Evolutionary conservation across 2,797 vertebrate species (phyloP).

Genomic region (Sebastes melanostomus): DNA sequence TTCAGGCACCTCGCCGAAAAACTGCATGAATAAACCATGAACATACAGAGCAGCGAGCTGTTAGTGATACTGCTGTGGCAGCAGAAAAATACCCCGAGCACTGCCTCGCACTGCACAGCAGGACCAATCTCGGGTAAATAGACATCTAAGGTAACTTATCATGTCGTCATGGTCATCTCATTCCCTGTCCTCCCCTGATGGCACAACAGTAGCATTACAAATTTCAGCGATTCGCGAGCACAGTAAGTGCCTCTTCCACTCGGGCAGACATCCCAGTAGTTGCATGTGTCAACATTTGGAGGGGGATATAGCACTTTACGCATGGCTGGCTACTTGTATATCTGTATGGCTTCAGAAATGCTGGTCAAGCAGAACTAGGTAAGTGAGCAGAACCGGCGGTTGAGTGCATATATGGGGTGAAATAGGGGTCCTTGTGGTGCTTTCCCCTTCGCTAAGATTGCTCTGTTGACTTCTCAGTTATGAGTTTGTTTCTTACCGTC

Average conservation of each 20-base stretch:
- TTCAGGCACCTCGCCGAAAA: conserved; percentile 94
- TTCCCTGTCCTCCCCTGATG: conserved; percentile 59
- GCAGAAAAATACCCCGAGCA: conserved; percentile 53
- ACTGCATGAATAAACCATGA: conserved; percentile 85
- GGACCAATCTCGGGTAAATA: conserved; percentile 68
- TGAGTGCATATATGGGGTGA: conserved; percentile 47
- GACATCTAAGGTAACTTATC: conserved; percentile 76
- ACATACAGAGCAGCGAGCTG: conserved; percentile 44
- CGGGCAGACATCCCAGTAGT: conserved; percentile 50
- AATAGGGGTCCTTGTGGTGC: conserved; percentile 24
- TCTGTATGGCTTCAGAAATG: conserved; percentile 59
- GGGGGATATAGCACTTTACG: conserved; percentile 60
- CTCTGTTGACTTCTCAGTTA: conserved; percentile 10
- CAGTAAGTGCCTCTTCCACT: conserved; percentile 66
- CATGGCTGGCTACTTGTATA: conserved; percentile 59
- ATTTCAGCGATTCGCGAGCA: conserved; percentile 60
- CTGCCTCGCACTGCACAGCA: conserved; percentile 49
- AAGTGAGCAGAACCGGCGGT: conserved; percentile 44
- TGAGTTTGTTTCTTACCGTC: conserved; percentile 84
- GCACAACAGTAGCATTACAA: conserved; percentile 69
- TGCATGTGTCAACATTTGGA: conserved; percentile 77
- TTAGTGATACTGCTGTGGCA: conserved; percentile 71
- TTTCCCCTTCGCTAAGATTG: background rate
- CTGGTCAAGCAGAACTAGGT: conserved; percentile 67
- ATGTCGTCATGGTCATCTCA: conserved; percentile 71